These are phyloP conservation scores for Polietes domitor DNA, from an alignment of 2,888 invertebrate genomes.

Conservation along the genomic window DNA sequence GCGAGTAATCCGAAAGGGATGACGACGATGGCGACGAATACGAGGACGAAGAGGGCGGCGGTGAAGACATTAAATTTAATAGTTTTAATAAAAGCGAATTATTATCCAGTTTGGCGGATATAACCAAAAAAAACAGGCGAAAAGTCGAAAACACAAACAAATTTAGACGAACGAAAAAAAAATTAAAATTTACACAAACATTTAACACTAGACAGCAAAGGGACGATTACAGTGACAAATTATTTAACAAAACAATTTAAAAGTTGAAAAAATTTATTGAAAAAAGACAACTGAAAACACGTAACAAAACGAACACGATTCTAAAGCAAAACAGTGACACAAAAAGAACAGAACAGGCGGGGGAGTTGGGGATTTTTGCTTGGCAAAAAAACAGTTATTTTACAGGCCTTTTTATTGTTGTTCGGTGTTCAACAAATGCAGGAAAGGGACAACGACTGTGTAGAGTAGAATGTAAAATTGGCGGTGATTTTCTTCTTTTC, in stretches of 20 bases:
- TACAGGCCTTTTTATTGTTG: background rate
- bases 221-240: background rate
- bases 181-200: conserved; percentile 7
- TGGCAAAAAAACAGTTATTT: conserved; percentile 27
- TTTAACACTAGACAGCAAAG: background rate
- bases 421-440: background rate
- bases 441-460: background rate
- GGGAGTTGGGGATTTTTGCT: background rate
- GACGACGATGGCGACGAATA: conserved; percentile 43
- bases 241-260: conserved; percentile 15
- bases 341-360: background rate
- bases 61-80: conserved; percentile 65
- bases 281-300: conserved; percentile 28
- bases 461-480: background rate
- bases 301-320: conserved; percentile 35
- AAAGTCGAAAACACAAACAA: background rate
- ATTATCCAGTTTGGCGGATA: conserved; percentile 47
- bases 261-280: background rate
- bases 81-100: conserved; percentile 62
- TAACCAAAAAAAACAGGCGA: background rate
- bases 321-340: background rate
- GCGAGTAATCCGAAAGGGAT: conserved; percentile 49
- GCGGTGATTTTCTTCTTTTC: too few relatives aligned
- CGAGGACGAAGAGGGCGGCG: conserved; percentile 44
- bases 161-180: background rate